Conservation (phyloP, 2,797 vertebrate species). For the Leuciscus waleckii region DNA sequence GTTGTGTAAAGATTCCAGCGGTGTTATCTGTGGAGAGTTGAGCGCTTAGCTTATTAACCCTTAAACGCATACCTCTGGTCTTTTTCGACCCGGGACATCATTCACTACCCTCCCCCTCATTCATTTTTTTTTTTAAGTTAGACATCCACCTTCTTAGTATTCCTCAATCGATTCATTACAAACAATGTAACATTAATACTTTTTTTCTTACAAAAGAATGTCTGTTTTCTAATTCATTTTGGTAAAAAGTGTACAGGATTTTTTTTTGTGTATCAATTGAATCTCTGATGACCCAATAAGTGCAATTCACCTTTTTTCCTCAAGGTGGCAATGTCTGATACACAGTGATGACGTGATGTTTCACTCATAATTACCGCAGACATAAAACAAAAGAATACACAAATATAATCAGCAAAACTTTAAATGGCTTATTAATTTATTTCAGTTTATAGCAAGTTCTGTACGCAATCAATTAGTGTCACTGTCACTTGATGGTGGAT, state of each 20-base stretch:
- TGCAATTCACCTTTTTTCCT: neutral
- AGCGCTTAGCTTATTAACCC: neutral
- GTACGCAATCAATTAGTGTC: neutral
- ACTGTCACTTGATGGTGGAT: neutral
- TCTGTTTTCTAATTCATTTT: neutral
- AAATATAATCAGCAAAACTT: neutral
- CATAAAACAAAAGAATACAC: neutral
- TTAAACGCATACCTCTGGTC: neutral
- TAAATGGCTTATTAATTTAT: neutral
- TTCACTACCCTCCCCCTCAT: neutral
- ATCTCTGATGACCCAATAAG: neutral
- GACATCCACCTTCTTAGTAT: neutral
- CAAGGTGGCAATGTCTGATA: neutral
- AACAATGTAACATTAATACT: neutral
- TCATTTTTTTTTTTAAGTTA: neutral
- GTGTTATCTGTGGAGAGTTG: conserved; percentile 87
- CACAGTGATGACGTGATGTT: neutral
- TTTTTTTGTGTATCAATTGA: neutral
- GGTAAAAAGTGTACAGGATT: neutral
- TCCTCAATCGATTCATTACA: neutral
- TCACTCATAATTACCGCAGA: neutral
- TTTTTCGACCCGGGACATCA: neutral
- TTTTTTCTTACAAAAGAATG: neutral
- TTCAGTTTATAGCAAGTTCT: neutral
- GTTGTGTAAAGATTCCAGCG: conserved; percentile 87